A percentile compares a stretch with the other conserved stretches of the same genome.
These are phyloP conservation scores for Umimayanthus kanabou DNA, from an alignment of 92 coral and sea anemone species.

Conservation along the genomic window DNA sequence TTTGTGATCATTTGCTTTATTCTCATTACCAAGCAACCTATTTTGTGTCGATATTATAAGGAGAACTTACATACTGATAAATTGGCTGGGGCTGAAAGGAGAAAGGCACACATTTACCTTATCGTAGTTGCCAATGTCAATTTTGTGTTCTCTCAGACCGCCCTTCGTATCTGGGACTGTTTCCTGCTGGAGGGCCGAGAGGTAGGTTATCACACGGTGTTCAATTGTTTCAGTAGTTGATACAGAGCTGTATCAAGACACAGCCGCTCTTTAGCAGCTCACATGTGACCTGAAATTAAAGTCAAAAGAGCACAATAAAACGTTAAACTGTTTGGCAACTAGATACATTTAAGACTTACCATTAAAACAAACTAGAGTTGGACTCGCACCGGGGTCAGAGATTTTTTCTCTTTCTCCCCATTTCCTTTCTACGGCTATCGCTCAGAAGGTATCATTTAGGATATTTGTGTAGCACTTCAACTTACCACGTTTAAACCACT, in stretches of 20 bases:
- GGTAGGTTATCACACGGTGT: conserved; percentile 35
- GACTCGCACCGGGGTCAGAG: too few relatives aligned
- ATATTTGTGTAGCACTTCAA: too few relatives aligned
- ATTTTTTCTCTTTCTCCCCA: too few relatives aligned
- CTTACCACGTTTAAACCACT: too few relatives aligned
- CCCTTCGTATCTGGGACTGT: conserved; percentile 80
- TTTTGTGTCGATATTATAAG: too few relatives aligned
- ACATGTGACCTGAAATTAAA: not conserved
- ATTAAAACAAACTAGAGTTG: not conserved
- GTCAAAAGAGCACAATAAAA: not conserved
- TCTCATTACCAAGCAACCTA: too few relatives aligned
- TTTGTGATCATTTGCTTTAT: too few relatives aligned
- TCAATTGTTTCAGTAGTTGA: not conserved
- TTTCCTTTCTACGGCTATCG: too few relatives aligned
- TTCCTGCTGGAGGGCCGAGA: conserved; percentile 84
- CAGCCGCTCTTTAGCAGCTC: not conserved
- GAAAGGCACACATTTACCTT: not conserved
- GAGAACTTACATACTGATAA: too few relatives aligned
- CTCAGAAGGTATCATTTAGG: too few relatives aligned
- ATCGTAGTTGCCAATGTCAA: not conserved
- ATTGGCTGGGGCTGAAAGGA: too few relatives aligned
- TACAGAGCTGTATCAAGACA: not conserved
- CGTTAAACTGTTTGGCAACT: not conserved
- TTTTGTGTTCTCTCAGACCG: conserved; percentile 56
- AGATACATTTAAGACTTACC: not conserved